phyloP scores from a whole-genome alignment of 2,113 vertebrate species.

The Gorilla gorilla region DNA sequence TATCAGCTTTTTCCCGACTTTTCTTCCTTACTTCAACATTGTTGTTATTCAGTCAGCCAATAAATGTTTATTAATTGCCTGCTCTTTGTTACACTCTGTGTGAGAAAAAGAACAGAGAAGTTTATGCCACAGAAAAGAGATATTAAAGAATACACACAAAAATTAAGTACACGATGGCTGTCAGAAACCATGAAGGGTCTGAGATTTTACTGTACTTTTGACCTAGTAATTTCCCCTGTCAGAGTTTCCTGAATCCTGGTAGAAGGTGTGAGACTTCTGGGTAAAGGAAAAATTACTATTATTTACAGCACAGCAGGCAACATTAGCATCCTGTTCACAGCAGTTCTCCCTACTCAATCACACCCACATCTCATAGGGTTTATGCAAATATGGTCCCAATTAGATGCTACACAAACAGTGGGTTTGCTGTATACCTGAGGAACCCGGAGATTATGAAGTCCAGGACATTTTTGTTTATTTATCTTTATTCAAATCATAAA shows the following conservation, averaged over 20 bases:
- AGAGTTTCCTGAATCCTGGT: not conserved
- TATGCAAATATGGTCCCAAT: no score
- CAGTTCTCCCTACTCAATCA: accelerated
- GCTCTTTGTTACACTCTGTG: not conserved
- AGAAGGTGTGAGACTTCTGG: not conserved
- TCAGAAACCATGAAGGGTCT: not conserved
- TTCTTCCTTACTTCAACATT: not conserved
- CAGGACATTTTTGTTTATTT: not conserved
- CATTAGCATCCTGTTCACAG: not conserved
- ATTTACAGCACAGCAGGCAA: not conserved
- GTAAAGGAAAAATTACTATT: not conserved
- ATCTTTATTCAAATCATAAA: not conserved
- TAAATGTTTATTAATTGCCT: not conserved
- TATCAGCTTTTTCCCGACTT: not conserved
- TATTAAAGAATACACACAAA: not conserved
- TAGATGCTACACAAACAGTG: not conserved
- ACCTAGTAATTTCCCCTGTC: not conserved
- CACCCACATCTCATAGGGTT: not conserved
- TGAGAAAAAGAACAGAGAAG: not conserved
- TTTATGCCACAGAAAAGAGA: not conserved
- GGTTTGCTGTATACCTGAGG: not conserved
- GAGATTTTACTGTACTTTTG: not conserved
- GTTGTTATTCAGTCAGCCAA: not conserved
- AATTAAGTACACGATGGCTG: not conserved
- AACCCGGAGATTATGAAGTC: no score